Base-by-base conservation (phyloP, 1,140 invertebrate species). In the Ostrea denselamellosa region DNA sequence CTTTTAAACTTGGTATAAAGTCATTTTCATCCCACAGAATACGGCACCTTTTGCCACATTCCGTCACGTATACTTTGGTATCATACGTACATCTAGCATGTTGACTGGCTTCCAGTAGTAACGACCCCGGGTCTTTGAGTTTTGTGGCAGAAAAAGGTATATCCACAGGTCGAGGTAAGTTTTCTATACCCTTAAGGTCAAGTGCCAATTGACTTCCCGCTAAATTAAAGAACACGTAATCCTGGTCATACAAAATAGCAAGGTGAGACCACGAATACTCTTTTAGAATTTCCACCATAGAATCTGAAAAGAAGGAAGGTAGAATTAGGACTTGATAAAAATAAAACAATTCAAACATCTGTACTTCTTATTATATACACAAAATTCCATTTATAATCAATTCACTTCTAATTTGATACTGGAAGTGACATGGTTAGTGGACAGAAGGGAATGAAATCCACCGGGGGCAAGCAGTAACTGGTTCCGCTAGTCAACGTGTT, bases 161-260 rank as follows among this genome's bases (percentile, higher is more conserved):
- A 51, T 91, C 91, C 9, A 90, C 77, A 25, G 91, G 91, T 28
- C 91, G 53, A 14, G 88, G 90, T 25, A 91, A 77, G 2, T 68
- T 71, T 7, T 2, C 53, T 19, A 87, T 87, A 12, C 83, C 56
- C 44, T 89, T 68, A 52, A 91, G 88, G 77, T 91, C 90, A 25
- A 81, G 28, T 0, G 90, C 89, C 10, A 91, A 84, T 28, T 90
- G 90, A 19, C 85, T 88, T 51, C 90, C 91, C 22, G 91, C 91
- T 8, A 90, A 51, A 58, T 91, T 88, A 81, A 91, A 91, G 77
- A 91, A 91, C 5, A 91, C 89, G 85, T 91, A 91, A 8, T 89
- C 85, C 14, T 87, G 62, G 52, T 91, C 91, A 54, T 91, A 91
- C 0, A 91, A 25, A 22, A 91, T 90, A 8, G 89, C 91, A 7